Percentiles rank a stretch among this genome's conserved stretches.
Conservation (phyloP, 2,888 invertebrate species). For the Mechanitis mazaeus region DNA sequence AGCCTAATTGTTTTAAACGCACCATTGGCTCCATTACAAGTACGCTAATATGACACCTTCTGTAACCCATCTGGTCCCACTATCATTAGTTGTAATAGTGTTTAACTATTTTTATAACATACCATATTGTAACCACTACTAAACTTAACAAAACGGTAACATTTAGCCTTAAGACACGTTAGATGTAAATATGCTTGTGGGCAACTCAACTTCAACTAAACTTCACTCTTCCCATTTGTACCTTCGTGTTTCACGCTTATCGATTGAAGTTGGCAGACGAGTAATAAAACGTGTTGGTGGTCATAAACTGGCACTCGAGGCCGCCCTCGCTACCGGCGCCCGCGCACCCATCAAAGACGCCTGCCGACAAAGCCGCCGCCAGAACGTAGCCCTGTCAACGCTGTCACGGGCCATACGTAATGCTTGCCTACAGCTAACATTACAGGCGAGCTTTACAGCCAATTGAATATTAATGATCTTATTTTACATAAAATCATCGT, state of each 20-base stretch:
- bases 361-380: slow-evolving; percentile 64
- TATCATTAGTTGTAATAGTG: not conserved
- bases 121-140: too few relatives aligned
- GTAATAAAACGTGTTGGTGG: slow-evolving; percentile 63
- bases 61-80: slow-evolving; percentile 7
- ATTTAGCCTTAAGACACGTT: slow-evolving; percentile 17
- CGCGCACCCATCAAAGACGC: slow-evolving; percentile 63
- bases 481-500: slow-evolving; percentile 58
- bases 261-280: slow-evolving; percentile 59
- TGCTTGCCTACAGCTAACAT: slow-evolving; percentile 61
- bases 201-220: slow-evolving; percentile 35
- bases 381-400: slow-evolving; percentile 62
- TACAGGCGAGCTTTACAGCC: slow-evolving; percentile 60
- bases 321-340: slow-evolving; percentile 62
- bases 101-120: not conserved
- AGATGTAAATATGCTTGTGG: slow-evolving; percentile 34
- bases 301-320: slow-evolving; percentile 70
- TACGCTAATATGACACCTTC: slow-evolving; percentile 19
- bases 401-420: slow-evolving; percentile 63
- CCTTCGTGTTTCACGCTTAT: slow-evolving; percentile 45
- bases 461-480: slow-evolving; percentile 60
- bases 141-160: slow-evolving; percentile 14
- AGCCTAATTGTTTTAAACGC: slow-evolving; percentile 46
- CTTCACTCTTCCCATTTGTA: slow-evolving; percentile 21
- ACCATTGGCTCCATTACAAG: slow-evolving; percentile 24